Percentiles rank a stretch among this genome's conserved stretches.
These are phyloP conservation scores for Orthosia cruda DNA, from an alignment of 2,888 invertebrate genomes.

Conservation along the genomic window DNA sequence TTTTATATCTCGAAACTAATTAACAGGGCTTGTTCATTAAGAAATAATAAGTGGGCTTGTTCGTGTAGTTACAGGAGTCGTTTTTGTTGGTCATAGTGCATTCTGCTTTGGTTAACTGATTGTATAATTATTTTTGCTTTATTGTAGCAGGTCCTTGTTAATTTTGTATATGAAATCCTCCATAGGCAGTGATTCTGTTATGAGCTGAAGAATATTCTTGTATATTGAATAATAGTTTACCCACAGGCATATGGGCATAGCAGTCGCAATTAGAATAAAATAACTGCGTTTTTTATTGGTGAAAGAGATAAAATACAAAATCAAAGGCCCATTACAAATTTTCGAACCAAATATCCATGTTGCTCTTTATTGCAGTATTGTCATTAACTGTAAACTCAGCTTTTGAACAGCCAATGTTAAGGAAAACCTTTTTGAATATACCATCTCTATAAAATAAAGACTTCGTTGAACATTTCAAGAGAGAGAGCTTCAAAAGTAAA, in stretches of 20 bases:
- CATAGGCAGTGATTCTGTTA: background rate
- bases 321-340: slow-evolving; percentile 5
- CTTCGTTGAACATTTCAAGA: slow-evolving; percentile 7
- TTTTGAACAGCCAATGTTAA: slow-evolving; percentile 14
- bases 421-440: slow-evolving; percentile 8
- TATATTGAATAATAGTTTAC: background rate
- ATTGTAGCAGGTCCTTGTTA: background rate
- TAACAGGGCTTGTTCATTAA: slow-evolving; percentile 66
- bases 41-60: slow-evolving; percentile 40
- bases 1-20: slow-evolving; percentile 66
- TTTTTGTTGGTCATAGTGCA: slow-evolving; percentile 17
- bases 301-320: background rate
- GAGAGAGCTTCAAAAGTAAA: slow-evolving; percentile 8
- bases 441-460: slow-evolving; percentile 13
- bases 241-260: background rate
- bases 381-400: slow-evolving; percentile 32
- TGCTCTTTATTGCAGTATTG: slow-evolving; percentile 1
- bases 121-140: slow-evolving; percentile 24
- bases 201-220: background rate
- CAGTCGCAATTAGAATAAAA: background rate
- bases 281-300: background rate
- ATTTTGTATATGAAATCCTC: slow-evolving; percentile 4
- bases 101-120: slow-evolving; percentile 24
- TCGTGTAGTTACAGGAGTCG: slow-evolving; percentile 8
- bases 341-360: background rate